A percentile compares a stretch with the other conserved stretches of the same genome.
phyloP scores from a whole-genome alignment of 2,888 invertebrate genomes.

The Leptinotarsa haldemani region DNA sequence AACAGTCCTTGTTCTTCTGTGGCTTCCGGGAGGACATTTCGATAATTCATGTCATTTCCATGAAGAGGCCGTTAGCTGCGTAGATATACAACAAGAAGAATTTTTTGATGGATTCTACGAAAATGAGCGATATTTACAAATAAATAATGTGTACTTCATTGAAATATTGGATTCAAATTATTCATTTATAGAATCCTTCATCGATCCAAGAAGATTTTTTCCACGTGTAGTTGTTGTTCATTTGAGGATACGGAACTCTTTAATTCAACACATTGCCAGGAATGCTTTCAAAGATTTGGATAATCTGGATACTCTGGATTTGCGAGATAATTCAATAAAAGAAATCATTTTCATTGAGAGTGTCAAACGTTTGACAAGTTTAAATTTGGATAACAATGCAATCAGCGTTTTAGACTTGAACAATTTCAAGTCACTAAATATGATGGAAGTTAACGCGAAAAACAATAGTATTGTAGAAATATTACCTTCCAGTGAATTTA shows the following conservation, averaged over 20 bases:
- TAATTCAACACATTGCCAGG: constrained; percentile 18
- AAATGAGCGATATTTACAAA: neutral
- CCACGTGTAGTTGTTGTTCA: neutral
- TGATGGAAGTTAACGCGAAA: constrained; percentile 15
- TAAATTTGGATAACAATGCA: constrained; percentile 32
- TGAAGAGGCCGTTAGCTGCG: neutral
- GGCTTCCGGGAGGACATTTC: neutral
- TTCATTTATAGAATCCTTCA: neutral
- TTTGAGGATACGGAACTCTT: constrained; percentile 31
- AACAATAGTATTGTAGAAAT: constrained; percentile 25
- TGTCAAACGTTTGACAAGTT: neutral
- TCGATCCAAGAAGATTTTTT: neutral
- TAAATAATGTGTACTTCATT: neutral
- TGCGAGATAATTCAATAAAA: constrained; percentile 26
- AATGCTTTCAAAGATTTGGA: constrained; percentile 28
- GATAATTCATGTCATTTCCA: neutral
- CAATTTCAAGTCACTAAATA: constrained; percentile 1
- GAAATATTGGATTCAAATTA: constrained; percentile 8
- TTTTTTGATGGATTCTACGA: neutral
- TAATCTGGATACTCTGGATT: constrained; percentile 16
- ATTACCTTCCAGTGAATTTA: neutral
- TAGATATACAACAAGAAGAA: constrained; percentile 1
- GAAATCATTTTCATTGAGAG: constrained; percentile 23
- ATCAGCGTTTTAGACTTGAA: constrained; percentile 32
- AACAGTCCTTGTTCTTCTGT: neutral